Percentiles rank a stretch among this genome's conserved stretches.
Conservation (phyloP, 2,888 invertebrate species). For the Gryllus longicercus region DNA sequence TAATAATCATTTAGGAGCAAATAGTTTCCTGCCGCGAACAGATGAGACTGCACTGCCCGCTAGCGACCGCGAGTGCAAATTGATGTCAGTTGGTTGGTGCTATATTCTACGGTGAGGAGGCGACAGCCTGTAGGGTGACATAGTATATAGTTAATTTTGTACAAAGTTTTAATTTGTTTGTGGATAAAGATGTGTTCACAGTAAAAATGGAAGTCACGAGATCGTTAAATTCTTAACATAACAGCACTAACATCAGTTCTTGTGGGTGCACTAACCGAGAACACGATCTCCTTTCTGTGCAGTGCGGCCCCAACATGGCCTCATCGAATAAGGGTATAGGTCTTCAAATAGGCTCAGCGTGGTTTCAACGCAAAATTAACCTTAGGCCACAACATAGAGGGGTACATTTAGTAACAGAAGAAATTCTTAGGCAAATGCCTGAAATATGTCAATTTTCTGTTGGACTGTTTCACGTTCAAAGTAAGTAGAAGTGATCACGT, state of each 20-base stretch:
- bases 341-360: constrained; percentile 86
- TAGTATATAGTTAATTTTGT: background rate
- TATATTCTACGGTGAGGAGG: constrained; percentile 28
- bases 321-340: constrained; percentile 77
- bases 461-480: constrained; percentile 94
- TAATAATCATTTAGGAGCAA: too few relatives aligned
- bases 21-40: too few relatives aligned
- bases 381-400: constrained; percentile 94
- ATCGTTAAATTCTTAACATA: constrained; percentile 29
- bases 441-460: constrained; percentile 92
- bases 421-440: constrained; percentile 90
- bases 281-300: constrained; percentile 26
- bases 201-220: constrained; percentile 27
- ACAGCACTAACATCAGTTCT: constrained; percentile 28
- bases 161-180: constrained; percentile 30
- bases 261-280: constrained; percentile 28
- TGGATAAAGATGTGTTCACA: constrained; percentile 22
- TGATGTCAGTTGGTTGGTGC: constrained; percentile 33
- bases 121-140: background rate
- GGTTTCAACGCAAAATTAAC: constrained; percentile 97
- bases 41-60: constrained; percentile 33
- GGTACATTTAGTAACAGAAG: constrained; percentile 95
- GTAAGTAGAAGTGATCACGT: constrained; percentile 62
- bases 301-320: constrained; percentile 62
- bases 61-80: constrained; percentile 34